Evolutionary conservation across 2,113 vertebrate species (phyloP).

Genomic region (Asarcornis scutulata): DNA sequence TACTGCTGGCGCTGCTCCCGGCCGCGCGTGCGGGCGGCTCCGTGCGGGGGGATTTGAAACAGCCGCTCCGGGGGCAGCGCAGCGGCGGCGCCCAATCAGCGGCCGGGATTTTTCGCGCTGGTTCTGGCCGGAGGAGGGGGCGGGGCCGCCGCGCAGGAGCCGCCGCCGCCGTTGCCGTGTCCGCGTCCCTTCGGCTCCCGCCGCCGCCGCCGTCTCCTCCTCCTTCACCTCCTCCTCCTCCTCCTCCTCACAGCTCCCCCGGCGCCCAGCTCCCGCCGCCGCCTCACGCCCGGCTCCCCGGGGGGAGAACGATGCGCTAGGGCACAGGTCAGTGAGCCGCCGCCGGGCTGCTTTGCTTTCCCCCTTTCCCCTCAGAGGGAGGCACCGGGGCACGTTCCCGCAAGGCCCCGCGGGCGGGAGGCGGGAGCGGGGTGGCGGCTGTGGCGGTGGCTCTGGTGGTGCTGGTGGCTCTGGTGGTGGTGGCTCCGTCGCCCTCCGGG

Average conservation of each 20-base stretch:
- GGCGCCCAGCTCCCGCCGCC: too few species aligned
- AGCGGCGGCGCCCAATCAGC: slow-evolving; percentile 86
- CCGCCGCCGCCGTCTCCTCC: neutral
- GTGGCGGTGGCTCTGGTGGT: too few species aligned
- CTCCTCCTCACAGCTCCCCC: neutral
- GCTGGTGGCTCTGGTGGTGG: too few species aligned
- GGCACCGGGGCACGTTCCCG: too few species aligned
- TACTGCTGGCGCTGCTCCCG: neutral
- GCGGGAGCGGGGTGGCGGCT: too few species aligned
- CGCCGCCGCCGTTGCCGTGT: slow-evolving; percentile 4
- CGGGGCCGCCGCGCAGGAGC: slow-evolving; percentile 61
- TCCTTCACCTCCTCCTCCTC: too few species aligned
- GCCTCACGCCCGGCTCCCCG: neutral
- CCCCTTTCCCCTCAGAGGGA: too few species aligned
- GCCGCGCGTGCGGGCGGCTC: neutral
- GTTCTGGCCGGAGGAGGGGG: slow-evolving; percentile 76
- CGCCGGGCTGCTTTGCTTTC: too few species aligned
- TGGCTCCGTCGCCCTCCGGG: too few species aligned
- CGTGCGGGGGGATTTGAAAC: slow-evolving; percentile 84
- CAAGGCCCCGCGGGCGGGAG: too few species aligned
- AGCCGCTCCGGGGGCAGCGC: slow-evolving; percentile 79
- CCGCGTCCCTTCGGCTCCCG: slow-evolving; percentile 16
- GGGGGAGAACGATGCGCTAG: slow-evolving; percentile 1
- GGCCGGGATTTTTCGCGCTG: slow-evolving; percentile 95
- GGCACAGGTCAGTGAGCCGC: slow-evolving; percentile 22